phyloP scores from a whole-genome alignment of 1,140 invertebrate species.

The Chionoecetes opilio region DNA sequence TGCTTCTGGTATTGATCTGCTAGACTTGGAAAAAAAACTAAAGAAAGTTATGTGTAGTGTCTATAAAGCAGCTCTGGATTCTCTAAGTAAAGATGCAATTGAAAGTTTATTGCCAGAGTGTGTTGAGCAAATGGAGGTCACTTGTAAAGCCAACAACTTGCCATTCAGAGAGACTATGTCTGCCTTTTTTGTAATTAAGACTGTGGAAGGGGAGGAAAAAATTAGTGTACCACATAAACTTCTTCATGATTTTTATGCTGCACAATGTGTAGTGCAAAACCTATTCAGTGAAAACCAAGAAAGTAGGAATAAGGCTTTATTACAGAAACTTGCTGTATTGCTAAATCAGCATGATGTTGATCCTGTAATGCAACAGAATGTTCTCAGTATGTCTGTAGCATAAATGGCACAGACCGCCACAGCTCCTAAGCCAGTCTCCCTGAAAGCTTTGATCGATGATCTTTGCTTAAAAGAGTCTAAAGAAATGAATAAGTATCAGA shows the following conservation, averaged over 20 bases:
- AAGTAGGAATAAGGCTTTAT: neutral
- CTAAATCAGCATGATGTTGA: neutral
- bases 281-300: slow-evolving; percentile 42
- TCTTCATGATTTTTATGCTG: slow-evolving; percentile 58
- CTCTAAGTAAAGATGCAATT: slow-evolving; percentile 3
- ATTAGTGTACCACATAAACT: slow-evolving; percentile 53
- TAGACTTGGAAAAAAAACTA: slow-evolving; percentile 40
- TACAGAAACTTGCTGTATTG: neutral
- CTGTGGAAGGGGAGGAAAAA: slow-evolving; percentile 46
- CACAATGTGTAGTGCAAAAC: slow-evolving; percentile 24
- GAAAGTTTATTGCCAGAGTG: slow-evolving; percentile 34
- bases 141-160: slow-evolving; percentile 34
- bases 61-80: slow-evolving; percentile 19
- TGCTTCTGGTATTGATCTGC: neutral
- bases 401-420: neutral
- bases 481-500: slow-evolving; percentile 58
- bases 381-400: slow-evolving; percentile 31
- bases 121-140: neutral
- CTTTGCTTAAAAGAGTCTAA: neutral
- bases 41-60: neutral
- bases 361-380: neutral
- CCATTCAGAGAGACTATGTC: slow-evolving; percentile 35
- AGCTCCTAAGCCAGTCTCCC: slow-evolving; percentile 40
- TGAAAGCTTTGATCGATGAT: neutral
- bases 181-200: slow-evolving; percentile 55